These are phyloP conservation scores for Parauchenoglanis punctatus DNA, from an alignment of 2,797 vertebrate genomes.

Conservation along the genomic window DNA sequence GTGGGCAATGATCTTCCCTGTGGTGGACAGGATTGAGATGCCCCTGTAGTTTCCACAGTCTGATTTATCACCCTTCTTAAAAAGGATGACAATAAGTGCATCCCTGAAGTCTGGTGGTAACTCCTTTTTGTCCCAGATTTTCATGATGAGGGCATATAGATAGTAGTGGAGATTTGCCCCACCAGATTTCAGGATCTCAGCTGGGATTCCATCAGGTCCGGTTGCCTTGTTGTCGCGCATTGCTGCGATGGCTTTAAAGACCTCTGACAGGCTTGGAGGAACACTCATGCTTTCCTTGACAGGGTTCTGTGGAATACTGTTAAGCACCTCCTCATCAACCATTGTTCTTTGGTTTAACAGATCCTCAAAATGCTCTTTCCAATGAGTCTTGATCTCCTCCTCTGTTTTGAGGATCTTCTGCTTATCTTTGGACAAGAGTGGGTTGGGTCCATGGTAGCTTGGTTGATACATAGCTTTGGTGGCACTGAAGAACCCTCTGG, in stretches of 20 bases:
- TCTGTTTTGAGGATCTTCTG: neutral
- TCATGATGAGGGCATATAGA: too few species aligned
- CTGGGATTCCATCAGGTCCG: neutral
- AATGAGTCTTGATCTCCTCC: neutral
- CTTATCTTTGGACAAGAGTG: neutral
- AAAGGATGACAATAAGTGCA: too few species aligned
- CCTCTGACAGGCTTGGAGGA: neutral
- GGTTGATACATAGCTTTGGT: too few species aligned
- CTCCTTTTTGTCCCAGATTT: too few species aligned
- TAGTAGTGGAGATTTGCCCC: neutral
- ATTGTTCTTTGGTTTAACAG: neutral
- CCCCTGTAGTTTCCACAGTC: neutral
- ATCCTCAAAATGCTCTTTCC: too few species aligned
- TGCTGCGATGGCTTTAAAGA: neutral
- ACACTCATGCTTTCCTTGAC: neutral
- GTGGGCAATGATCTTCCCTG: slow-evolving; percentile 18
- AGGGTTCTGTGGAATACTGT: neutral
- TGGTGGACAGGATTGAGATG: slow-evolving; percentile 19
- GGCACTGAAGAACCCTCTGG: slow-evolving; percentile 29
- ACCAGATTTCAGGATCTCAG: neutral
- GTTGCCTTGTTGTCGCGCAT: neutral
- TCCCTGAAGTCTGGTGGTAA: too few species aligned
- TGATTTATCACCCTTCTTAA: too few species aligned
- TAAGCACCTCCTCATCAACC: neutral
- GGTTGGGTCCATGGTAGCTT: too few species aligned